Percentiles rank a stretch among this genome's conserved stretches.
phyloP scores from a whole-genome alignment of 1,140 invertebrate species.

The Nebria ingens region DNA sequence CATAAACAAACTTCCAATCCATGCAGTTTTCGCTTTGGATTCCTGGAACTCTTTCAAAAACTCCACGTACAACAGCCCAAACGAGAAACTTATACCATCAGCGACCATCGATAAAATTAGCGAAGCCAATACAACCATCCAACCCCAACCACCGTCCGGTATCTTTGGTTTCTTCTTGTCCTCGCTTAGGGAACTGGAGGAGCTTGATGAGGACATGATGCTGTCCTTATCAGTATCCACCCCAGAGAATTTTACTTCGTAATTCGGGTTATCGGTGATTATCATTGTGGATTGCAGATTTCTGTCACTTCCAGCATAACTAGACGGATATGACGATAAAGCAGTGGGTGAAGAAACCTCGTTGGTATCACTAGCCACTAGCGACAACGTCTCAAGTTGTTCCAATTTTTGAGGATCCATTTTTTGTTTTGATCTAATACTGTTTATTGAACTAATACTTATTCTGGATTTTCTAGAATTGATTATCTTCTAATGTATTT shows the following conservation, averaged over 20 bases:
- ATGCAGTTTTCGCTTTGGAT: conserved; percentile 71
- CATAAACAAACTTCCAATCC: conserved; percentile 81
- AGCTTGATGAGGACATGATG: conserved; percentile 14
- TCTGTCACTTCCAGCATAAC: conserved; percentile 1
- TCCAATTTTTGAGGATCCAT: too few relatives aligned
- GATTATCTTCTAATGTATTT: too few relatives aligned
- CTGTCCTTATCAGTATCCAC: conserved; percentile 18
- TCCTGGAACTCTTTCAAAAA: conserved; percentile 77
- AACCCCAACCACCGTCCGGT: conserved; percentile 71
- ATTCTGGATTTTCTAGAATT: too few relatives aligned
- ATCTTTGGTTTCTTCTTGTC: conserved; percentile 38
- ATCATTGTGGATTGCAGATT: conserved; percentile 7
- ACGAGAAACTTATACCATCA: conserved; percentile 91
- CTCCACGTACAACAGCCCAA: conserved; percentile 80
- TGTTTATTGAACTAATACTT: too few relatives aligned
- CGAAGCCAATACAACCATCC: conserved; percentile 78
- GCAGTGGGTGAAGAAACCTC: too few relatives aligned
- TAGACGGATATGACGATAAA: neutral
- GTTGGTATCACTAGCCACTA: too few relatives aligned
- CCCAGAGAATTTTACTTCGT: conserved; percentile 11
- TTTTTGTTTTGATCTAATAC: too few relatives aligned
- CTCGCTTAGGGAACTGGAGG: neutral
- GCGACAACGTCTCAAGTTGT: too few relatives aligned
- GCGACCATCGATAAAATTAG: conserved; percentile 84
- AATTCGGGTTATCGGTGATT: conserved; percentile 3